Percentiles rank a stretch among this genome's conserved stretches.
Evolutionary conservation across 2,888 invertebrate species (phyloP).

Genomic region (Cantharis lateralis): DNA sequence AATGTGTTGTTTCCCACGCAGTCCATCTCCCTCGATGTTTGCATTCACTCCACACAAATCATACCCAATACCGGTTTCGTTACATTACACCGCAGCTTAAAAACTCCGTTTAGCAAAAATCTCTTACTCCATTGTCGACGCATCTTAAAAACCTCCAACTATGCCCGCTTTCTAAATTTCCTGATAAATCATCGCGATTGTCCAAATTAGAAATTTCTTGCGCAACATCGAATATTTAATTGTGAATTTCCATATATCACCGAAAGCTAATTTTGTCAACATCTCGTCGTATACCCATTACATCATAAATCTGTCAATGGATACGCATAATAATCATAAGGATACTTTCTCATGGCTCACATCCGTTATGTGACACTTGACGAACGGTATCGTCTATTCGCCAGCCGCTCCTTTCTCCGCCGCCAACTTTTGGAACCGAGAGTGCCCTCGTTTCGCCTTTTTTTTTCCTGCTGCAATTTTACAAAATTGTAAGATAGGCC

Average conservation of each 20-base stretch:
- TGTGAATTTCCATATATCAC: conserved; percentile 14
- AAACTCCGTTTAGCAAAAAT: conserved; percentile 4
- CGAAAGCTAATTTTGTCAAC: conserved; percentile 26
- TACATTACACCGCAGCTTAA: no score
- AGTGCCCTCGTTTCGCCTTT: neutral
- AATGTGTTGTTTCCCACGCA: conserved; percentile 34
- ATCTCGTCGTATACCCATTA: conserved; percentile 29
- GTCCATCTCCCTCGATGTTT: conserved; percentile 32
- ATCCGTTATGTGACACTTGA: conserved; percentile 35
- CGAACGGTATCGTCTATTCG: conserved; percentile 15
- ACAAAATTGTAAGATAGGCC: conserved; percentile 23
- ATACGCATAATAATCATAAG: conserved; percentile 38
- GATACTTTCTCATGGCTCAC: conserved; percentile 42
- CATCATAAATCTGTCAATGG: conserved; percentile 42
- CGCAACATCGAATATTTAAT: neutral
- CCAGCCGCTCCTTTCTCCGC: neutral
- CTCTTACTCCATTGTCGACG: neutral
- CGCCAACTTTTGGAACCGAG: neutral
- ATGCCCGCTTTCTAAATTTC: neutral
- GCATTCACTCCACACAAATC: conserved; percentile 32
- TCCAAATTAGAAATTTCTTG: neutral
- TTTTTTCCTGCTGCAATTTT: neutral
- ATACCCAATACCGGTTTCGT: conserved; percentile 29
- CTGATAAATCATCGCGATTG: neutral
- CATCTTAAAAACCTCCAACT: no score